Evolutionary conservation across 2,888 invertebrate species (phyloP).

Genomic region (Amiota mariae): DNA sequence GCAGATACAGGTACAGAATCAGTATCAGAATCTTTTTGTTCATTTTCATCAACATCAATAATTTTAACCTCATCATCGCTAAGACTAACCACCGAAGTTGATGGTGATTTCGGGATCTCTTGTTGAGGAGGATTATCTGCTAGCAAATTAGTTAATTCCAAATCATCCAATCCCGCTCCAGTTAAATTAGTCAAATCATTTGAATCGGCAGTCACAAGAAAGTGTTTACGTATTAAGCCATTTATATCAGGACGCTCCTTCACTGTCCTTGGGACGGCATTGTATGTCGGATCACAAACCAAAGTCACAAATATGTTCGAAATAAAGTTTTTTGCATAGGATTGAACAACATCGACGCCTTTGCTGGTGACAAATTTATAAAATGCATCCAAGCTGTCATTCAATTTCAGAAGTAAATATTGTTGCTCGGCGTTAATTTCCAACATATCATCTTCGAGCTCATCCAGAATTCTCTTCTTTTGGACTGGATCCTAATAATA

Average conservation of each 20-base stretch:
- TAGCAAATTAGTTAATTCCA: too few species aligned
- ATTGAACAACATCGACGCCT: conserved; percentile 54
- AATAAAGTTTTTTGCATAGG: conserved; percentile 58
- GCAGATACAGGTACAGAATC: too few species aligned
- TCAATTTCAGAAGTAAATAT: conserved; percentile 60
- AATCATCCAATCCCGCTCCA: too few species aligned
- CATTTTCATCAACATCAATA: not conserved
- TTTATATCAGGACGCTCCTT: conserved; percentile 62
- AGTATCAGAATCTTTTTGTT: too few species aligned
- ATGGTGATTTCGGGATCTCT: too few species aligned
- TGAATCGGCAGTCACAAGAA: conserved; percentile 53
- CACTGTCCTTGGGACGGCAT: conserved; percentile 49
- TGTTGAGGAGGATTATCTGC: too few species aligned
- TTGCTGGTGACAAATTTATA: conserved; percentile 57
- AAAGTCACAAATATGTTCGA: conserved; percentile 62
- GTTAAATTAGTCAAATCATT: too few species aligned
- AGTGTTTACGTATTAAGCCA: conserved; percentile 67
- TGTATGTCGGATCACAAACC: conserved; percentile 54
- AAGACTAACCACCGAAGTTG: not conserved
- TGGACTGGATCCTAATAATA: conserved; percentile 59
- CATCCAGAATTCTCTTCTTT: conserved; percentile 65
- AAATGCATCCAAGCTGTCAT: conserved; percentile 63
- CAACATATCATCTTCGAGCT: conserved; percentile 68
- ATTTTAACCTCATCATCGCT: conserved; percentile 7
- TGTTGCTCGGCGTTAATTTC: conserved; percentile 71